phyloP scores from a whole-genome alignment of 2,113 vertebrate genomes.

The Falco punctatus region DNA sequence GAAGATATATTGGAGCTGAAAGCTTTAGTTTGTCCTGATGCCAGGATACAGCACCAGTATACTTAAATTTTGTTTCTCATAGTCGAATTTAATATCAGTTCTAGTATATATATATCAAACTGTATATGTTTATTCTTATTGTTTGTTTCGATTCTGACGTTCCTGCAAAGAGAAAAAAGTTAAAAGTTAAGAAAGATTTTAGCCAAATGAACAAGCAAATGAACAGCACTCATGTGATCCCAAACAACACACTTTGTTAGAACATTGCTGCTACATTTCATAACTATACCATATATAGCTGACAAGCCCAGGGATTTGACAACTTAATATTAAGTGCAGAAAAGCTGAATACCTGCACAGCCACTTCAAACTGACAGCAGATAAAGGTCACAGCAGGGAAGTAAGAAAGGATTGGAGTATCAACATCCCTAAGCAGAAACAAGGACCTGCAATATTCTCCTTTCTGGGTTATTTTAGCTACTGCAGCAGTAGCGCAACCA shows the following conservation, averaged over 20 bases:
- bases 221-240: not conserved
- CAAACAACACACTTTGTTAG: not conserved
- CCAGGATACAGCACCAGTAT: slow-evolving; percentile 83
- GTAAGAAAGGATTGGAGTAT: not conserved
- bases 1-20: slow-evolving; percentile 80
- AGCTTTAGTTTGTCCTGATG: slow-evolving; percentile 82
- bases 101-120: slow-evolving; percentile 83
- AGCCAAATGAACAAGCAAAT: not conserved
- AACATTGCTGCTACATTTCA: not conserved
- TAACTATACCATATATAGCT: not conserved
- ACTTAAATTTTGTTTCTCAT: slow-evolving; percentile 60
- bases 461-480: not conserved
- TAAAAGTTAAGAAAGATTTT: slow-evolving; percentile 21
- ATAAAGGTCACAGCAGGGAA: not conserved
- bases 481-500: not conserved
- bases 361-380: not conserved
- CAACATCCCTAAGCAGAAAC: not conserved
- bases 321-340: not conserved
- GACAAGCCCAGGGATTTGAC: not conserved
- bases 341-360: not conserved
- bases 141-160: slow-evolving; percentile 92
- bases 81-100: slow-evolving; percentile 73
- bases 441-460: not conserved
- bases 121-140: slow-evolving; percentile 82
- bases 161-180: slow-evolving; percentile 78